phyloP scores from a whole-genome alignment of 2,888 invertebrate species.

The Eristalis arbustorum region DNA sequence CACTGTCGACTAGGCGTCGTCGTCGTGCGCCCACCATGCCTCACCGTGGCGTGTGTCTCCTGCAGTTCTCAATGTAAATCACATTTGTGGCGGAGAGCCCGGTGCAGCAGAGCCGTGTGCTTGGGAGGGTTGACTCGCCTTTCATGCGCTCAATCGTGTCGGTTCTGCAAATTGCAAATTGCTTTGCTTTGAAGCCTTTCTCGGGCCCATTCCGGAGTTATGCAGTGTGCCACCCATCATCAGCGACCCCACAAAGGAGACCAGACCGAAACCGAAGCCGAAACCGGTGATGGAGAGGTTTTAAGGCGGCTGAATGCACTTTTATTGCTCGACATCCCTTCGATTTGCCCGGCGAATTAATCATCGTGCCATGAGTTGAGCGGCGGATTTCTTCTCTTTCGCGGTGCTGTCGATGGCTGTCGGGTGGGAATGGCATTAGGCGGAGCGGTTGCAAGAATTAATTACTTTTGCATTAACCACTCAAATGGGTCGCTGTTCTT shows the following conservation, averaged over 20 bases:
- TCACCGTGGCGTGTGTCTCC: slow-evolving; percentile 19
- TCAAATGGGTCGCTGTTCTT: slow-evolving; percentile 24
- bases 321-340: slow-evolving; percentile 21
- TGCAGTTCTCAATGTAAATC: slow-evolving; percentile 40
- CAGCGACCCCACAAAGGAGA: slow-evolving; percentile 1
- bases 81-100: slow-evolving; percentile 14
- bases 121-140: background rate
- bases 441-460: slow-evolving; percentile 24
- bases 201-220: slow-evolving; percentile 3
- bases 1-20: slow-evolving; percentile 10
- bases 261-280: background rate
- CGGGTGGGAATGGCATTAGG: slow-evolving; percentile 30
- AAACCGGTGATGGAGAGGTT: slow-evolving; percentile 8
- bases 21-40: slow-evolving; percentile 19
- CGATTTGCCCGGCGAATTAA: slow-evolving; percentile 11
- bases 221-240: background rate
- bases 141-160: background rate
- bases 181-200: background rate
- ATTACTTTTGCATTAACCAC: slow-evolving; percentile 43
- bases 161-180: too few relatives aligned
- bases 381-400: background rate
- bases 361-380: background rate
- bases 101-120: slow-evolving; percentile 19
- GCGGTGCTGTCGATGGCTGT: background rate
- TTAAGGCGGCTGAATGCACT: slow-evolving; percentile 12